Evolutionary conservation across 2,113 vertebrate species (phyloP).

Genomic region (Larimichthys crocea): DNA sequence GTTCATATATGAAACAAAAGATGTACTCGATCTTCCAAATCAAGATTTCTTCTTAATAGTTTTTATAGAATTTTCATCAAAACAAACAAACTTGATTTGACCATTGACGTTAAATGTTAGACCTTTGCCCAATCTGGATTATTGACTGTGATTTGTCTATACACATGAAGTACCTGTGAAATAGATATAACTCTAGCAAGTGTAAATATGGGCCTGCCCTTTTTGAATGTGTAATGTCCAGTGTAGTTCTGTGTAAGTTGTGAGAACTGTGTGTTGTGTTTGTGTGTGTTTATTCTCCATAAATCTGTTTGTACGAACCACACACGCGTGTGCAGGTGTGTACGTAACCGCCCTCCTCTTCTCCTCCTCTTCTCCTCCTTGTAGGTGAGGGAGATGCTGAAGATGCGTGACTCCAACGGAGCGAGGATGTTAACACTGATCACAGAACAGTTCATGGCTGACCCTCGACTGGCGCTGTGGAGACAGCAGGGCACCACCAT

Average conservation of each 20-base stretch:
- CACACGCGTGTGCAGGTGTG: constrained; percentile 1
- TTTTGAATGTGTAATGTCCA: neutral
- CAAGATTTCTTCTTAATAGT: neutral
- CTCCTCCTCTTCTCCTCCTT: constrained; percentile 36
- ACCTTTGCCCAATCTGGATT: neutral
- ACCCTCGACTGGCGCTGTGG: constrained; percentile 95
- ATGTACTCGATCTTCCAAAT: neutral
- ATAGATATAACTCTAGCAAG: neutral
- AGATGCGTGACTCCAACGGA: constrained; percentile 98
- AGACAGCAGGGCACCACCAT: constrained; percentile 97
- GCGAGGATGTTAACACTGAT: constrained; percentile 98
- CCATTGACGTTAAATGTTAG: neutral
- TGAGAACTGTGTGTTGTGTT: neutral
- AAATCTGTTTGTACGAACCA: constrained; percentile 29
- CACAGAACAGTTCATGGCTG: constrained; percentile 99
- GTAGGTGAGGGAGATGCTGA: constrained; percentile 98
- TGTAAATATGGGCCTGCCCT: neutral
- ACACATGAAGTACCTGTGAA: neutral
- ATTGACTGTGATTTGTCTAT: neutral
- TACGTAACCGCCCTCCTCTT: constrained; percentile 21
- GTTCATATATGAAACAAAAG: too few relatives aligned
- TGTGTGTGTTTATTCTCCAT: constrained; percentile 4
- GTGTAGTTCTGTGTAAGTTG: neutral
- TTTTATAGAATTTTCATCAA: neutral
- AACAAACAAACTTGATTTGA: neutral